Evolutionary conservation across 1,140 invertebrate species (phyloP).

Genomic region (Fopius arisanus): DNA sequence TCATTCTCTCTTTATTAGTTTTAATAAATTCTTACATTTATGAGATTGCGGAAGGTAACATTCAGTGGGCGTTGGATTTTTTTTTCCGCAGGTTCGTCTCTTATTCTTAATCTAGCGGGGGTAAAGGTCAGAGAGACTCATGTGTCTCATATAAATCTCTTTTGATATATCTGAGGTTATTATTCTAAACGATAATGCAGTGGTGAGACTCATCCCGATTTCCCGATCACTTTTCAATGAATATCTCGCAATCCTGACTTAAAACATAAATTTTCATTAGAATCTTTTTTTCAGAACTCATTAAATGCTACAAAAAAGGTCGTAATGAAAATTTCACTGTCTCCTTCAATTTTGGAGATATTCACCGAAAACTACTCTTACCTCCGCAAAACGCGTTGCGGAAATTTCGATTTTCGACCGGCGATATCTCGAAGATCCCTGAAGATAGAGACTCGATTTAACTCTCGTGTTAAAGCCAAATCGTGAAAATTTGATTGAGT

Average conservation of each 20-base stretch:
- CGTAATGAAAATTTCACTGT: too few relatives aligned
- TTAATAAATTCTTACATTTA: neutral
- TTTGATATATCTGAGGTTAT: too few relatives aligned
- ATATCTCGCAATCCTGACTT: too few relatives aligned
- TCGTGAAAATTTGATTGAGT: too few relatives aligned
- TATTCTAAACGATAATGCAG: too few relatives aligned
- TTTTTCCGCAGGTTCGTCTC: neutral
- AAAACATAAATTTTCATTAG: too few relatives aligned
- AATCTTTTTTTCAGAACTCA: too few relatives aligned
- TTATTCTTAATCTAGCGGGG: neutral
- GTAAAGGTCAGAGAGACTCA: neutral
- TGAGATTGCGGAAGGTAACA: neutral
- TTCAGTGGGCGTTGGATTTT: neutral
- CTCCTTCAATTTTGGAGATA: too few relatives aligned
- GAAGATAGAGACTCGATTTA: neutral
- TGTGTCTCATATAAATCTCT: neutral
- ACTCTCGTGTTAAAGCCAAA: neutral
- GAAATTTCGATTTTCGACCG: neutral
- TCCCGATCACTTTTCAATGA: too few relatives aligned
- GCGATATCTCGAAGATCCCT: neutral
- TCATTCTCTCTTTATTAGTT: neutral
- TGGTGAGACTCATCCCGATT: too few relatives aligned
- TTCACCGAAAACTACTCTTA: neutral
- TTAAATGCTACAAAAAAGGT: too few relatives aligned
- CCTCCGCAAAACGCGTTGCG: neutral